Evolutionary conservation across 2,888 invertebrate genomes (phyloP), one percentile per base, ranked within the genome.

Genomic region (Diarsia mendica): DNA sequence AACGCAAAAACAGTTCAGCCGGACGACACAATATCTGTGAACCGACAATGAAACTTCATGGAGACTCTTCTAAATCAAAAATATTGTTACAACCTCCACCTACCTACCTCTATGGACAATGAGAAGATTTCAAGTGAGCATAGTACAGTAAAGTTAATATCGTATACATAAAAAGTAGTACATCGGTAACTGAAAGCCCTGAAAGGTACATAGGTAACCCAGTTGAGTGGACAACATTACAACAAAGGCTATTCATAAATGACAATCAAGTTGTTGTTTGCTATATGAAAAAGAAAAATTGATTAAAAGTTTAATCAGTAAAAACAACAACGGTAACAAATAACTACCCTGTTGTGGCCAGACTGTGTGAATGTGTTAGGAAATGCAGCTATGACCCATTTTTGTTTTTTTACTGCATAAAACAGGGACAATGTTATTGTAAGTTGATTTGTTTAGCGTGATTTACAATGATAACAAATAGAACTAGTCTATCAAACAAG

Each of bases 201-300:
- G 55, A n/a, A 39, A 39, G 13, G 66, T 70, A 82, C 55, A 67
- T 69, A n/a, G n/a, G n/a, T n/a, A 74, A 53, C 48, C 49, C 60
- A 81, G 78, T 55, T 69, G 49, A 68, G 46, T 53, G 66, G 23
- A 64, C 39, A 69, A n/a, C n/a, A n/a, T n/a, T n/a, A n/a, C n/a
- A n/a, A 80, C 77, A 80, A 74, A 72, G 61, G 60, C 76, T 58
- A 72, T 84, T 79, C 44, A 64, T 44, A 68, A 67, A 61, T 60
- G 44, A 71, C 68, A 73, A 79, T 70, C 60, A 63, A 48, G 4
- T 61, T 66, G 65, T 55, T 60, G 76, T 75, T 65, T 75, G 64
- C 60, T 68, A 15, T 55, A 49, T 49, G 20, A 15, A 60, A 44
- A 23, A 39, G 3, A 20, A 79, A 77, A 60, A 60, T 46, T 51